Evolutionary conservation across 2,113 vertebrate species (phyloP).

Genomic region (Lipotes vexillifer): DNA sequence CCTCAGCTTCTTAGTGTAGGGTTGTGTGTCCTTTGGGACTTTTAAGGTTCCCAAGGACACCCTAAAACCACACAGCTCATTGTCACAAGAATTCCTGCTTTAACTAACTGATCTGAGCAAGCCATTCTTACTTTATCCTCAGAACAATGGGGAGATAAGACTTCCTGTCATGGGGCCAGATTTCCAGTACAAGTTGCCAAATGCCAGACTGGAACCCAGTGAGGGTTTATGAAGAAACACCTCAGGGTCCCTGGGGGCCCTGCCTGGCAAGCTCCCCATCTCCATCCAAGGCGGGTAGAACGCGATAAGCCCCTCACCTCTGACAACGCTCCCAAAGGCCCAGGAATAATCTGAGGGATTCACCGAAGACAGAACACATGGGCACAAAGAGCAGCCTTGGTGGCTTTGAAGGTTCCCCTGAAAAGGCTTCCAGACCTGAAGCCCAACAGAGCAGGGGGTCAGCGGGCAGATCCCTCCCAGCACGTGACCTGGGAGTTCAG

Average conservation of each 20-base stretch:
- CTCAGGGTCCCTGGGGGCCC: not conserved
- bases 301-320: fast-evolving
- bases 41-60: not conserved
- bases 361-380: not conserved
- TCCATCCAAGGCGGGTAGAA: not conserved
- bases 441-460: not conserved
- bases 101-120: not conserved
- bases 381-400: not conserved
- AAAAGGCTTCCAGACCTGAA: not conserved
- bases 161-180: not conserved
- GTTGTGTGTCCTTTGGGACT: not conserved
- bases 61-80: not conserved
- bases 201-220: not conserved
- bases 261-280: not conserved
- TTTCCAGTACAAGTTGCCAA: not conserved
- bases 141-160: not conserved
- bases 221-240: not conserved
- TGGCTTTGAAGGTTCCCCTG: not conserved
- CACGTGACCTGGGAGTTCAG: fast-evolving
- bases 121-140: not conserved
- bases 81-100: not conserved
- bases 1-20: not conserved
- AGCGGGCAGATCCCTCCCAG: fast-evolving
- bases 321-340: not conserved
- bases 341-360: not conserved